Evolutionary conservation across 37 sponge, comb jelly and placozoan species (phyloP), one percentile per base, ranked within the genome.

Genomic region (Aphrocallistes beatrix): DNA sequence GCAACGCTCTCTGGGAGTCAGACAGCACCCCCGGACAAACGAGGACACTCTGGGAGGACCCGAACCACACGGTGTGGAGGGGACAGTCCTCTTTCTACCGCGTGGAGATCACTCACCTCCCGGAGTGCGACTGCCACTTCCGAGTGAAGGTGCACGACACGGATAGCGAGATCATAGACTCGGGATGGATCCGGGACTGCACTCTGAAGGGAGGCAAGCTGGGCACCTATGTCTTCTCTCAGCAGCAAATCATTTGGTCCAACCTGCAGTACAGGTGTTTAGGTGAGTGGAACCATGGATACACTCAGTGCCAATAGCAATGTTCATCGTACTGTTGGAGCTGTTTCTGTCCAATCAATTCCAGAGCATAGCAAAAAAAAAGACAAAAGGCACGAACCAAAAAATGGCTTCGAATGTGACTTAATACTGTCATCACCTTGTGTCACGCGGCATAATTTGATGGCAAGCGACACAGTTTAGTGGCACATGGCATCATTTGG

Each of bases 191-290:
- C 40, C 87, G 90, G 81, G 82, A 92, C 48, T 36, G 40, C 3
- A 23, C 38, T 0, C 38, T 90, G 39, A 85, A 85, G 50, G 96
- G 96, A 16, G 96, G 96, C 23, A 86, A 83, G 81, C 60, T 93
- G 6, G 96, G 96, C 0, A 38, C 91, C 39, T 95, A 83, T 48
- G 91, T 88, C 37, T 93, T 93, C 88, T 88, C 86, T 0, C 96
- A 95, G 60, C 81, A 39, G 10, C 25, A 84, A 0, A 89, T 93
- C 34, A 88, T 89, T n/a, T 95, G 89, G 90, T 87, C 86, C 19
- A 51, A 89, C 38, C 23, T 91, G 17, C 0, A 83, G 51, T 83
- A 88, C 38, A 83, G 81, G 36, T 32, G 38, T 37, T 17, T 37
- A 19, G 85, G 48, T 47, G 87, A 37, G 69, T 51, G 0, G 1